These are phyloP conservation scores for Malurus alboscapulatus DNA, from an alignment of 2,113 vertebrate species.

Conservation along the genomic window DNA sequence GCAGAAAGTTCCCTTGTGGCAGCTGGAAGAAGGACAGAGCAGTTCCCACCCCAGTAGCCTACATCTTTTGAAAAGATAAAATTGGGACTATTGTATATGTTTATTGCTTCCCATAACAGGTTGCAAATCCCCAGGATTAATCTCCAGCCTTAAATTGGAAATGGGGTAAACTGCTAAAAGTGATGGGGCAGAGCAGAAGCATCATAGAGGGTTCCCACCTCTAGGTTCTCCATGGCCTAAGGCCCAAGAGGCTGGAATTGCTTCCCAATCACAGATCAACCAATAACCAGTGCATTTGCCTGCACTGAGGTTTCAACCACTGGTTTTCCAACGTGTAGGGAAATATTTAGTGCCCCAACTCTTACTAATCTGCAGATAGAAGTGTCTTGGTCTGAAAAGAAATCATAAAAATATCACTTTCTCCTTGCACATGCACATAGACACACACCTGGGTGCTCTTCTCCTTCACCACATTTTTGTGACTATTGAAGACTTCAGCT, in stretches of 20 bases:
- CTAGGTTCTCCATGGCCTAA: not conserved
- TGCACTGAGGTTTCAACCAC: not conserved
- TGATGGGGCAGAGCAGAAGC: not conserved
- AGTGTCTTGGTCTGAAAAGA: not conserved
- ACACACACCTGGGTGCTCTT: fast-evolving
- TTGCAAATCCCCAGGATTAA: not conserved
- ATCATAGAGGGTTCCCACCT: not conserved
- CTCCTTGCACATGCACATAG: not conserved
- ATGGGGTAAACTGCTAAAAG: not conserved
- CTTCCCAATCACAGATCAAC: not conserved
- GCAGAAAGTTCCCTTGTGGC: not conserved
- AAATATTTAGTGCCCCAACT: not conserved
- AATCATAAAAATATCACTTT: not conserved
- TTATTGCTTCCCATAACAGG: not conserved
- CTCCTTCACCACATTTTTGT: not conserved
- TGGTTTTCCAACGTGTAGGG: not conserved
- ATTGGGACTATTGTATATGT: not conserved
- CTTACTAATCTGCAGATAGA: not conserved
- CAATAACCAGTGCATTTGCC: not conserved
- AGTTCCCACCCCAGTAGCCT: not conserved
- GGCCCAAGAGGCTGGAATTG: not conserved
- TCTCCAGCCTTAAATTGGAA: not conserved
- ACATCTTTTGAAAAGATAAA: not conserved
- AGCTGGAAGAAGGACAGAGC: not conserved
- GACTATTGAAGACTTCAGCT: not conserved